Percentiles rank a stretch among this genome's conserved stretches.
phyloP scores from a whole-genome alignment of 2,888 invertebrate species.

The Osedax fenrisi region DNA sequence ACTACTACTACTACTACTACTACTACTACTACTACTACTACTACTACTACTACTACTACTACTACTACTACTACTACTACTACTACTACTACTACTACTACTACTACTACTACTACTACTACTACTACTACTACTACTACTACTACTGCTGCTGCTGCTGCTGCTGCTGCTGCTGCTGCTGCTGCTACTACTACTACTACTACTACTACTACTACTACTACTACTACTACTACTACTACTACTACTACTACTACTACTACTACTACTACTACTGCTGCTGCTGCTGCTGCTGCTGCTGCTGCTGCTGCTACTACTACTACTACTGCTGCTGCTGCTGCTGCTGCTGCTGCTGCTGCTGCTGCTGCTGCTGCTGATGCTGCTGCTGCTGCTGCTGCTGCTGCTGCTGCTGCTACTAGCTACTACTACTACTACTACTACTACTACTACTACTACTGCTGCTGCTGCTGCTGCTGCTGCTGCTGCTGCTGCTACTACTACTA shows the following conservation, averaged over 20 bases:
- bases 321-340: too few relatives aligned
- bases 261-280: slow-evolving; percentile 19
- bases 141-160: slow-evolving; percentile 16
- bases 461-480: background rate
- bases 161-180: too few relatives aligned
- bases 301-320: too few relatives aligned
- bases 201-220: slow-evolving; percentile 29
- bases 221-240: slow-evolving; percentile 28
- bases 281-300: too few relatives aligned
- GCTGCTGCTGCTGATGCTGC: too few relatives aligned
- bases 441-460: too few relatives aligned
- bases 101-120: slow-evolving; percentile 28
- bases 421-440: too few relatives aligned
- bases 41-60: slow-evolving; percentile 12
- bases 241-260: slow-evolving; percentile 28
- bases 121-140: slow-evolving; percentile 27
- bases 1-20: slow-evolving; percentile 15
- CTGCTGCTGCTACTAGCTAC: too few relatives aligned
- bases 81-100: slow-evolving; percentile 28
- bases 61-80: slow-evolving; percentile 15
- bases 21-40: slow-evolving; percentile 17
- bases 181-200: too few relatives aligned
- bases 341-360: too few relatives aligned
- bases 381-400: too few relatives aligned
- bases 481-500: background rate